Evolutionary conservation across 2,888 invertebrate genomes (phyloP).

Genomic region (Leptopterna dolabrata): DNA sequence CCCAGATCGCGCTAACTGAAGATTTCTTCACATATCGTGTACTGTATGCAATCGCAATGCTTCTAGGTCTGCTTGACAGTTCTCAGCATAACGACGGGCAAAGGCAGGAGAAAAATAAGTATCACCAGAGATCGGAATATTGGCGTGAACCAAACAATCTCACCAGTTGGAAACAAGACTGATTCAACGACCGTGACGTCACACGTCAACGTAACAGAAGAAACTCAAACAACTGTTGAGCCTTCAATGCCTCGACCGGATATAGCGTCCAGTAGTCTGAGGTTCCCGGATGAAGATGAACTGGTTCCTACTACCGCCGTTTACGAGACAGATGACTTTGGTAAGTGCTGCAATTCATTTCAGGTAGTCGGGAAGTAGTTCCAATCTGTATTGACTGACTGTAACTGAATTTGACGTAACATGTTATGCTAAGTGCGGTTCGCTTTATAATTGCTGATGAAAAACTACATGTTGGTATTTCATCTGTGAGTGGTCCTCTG

Average conservation of each 20-base stretch:
- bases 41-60: too few species aligned
- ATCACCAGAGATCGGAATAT: neutral
- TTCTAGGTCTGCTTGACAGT: conserved; percentile 13
- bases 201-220: conserved; percentile 12
- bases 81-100: conserved; percentile 37
- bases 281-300: neutral
- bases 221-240: neutral
- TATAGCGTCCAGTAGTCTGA: neutral
- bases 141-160: neutral
- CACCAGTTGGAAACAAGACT: neutral
- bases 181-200: neutral
- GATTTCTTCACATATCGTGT: too few species aligned
- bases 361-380: neutral
- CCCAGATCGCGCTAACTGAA: too few species aligned
- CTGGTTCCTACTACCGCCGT: neutral
- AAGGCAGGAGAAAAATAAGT: conserved; percentile 5
- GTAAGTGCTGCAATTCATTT: neutral
- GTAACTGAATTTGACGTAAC: too few species aligned
- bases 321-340: neutral
- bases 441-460: too few species aligned
- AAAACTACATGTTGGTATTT: too few species aligned
- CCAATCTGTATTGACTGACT: too few species aligned
- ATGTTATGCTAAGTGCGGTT: too few species aligned
- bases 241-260: conserved; percentile 26
- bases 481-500: neutral